Evolutionary conservation across 2,888 invertebrate genomes (phyloP).

Genomic region (Cheilosia pagana): DNA sequence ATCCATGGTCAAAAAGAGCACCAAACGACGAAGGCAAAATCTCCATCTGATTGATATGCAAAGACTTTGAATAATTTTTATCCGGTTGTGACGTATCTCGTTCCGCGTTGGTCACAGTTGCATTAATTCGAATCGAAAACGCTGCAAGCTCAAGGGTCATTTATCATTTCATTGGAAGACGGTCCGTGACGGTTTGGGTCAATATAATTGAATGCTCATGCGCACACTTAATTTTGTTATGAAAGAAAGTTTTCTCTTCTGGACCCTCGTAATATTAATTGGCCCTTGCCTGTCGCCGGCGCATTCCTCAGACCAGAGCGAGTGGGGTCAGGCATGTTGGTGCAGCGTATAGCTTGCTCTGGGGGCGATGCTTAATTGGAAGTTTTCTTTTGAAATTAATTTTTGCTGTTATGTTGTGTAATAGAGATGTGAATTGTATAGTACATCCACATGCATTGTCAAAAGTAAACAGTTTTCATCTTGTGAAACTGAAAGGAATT

Average conservation of each 20-base stretch:
- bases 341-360: constrained; percentile 1
- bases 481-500: neutral
- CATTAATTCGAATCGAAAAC: constrained; percentile 17
- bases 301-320: constrained; percentile 14
- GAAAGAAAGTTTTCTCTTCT: constrained; percentile 22
- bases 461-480: no score
- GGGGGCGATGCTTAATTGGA: constrained; percentile 36
- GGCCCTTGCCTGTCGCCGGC: constrained; percentile 33
- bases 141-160: constrained; percentile 8
- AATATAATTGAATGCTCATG: constrained; percentile 49
- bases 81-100: constrained; percentile 24
- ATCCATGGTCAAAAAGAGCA: constrained; percentile 8
- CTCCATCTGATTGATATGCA: constrained; percentile 42
- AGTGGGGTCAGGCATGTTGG: constrained; percentile 20
- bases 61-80: constrained; percentile 15
- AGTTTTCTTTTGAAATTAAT: constrained; percentile 39
- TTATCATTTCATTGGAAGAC: constrained; percentile 2
- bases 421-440: constrained; percentile 4
- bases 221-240: constrained; percentile 24
- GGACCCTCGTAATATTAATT: constrained; percentile 31
- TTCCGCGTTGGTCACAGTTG: constrained; percentile 14
- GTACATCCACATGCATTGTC: no score
- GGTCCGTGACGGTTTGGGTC: constrained; percentile 3
- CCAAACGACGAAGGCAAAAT: constrained; percentile 24
- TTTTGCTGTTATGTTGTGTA: constrained; percentile 20